Base-by-base conservation (phyloP, 2,797 vertebrate genomes). In the Orientallactaga sibirica region DNA sequence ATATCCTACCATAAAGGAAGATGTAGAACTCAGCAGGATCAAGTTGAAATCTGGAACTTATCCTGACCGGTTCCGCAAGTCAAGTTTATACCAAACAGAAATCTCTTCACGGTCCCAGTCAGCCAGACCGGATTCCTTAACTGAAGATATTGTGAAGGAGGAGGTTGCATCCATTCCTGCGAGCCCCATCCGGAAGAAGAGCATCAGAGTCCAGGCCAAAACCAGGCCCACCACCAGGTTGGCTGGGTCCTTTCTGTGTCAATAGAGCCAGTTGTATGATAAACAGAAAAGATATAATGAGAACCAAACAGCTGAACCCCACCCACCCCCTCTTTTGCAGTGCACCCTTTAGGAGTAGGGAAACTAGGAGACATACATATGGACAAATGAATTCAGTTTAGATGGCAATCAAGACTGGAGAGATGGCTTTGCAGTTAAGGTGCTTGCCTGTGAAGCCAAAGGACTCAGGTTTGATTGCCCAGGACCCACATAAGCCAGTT, bases 1-100 rank as follows among this genome's bases (percentile, higher is more conserved):
- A 2, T 97, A 97, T n/a, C 96, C 93, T 1, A 0, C 77, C 0
- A 0, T 74, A 15, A 95, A 4, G n/a, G 80, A 70, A 68, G 48
- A 89, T 24, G 2, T n/a, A 33, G 92, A 96, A 15, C 3, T 64
- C 41, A 25, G 6, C 48, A 88, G 77, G 58, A 5, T 25, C 76
- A 92, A 15, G 84, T 2, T n/a, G 22, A 97, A 64, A 58, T 15
- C 88, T 0, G 55, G 37, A 2, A 1, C 75, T 37, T 0, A 29
- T 61, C 9, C 20, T 0, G 87, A 95, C 19, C 88, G 75, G 43
- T 0, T 1, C 68, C 16, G 7, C 12, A 96, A 55, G 68, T 27
- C 43, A 61, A 93, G 1, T 52, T 58, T 64, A 20, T 1, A 25
- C 61, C 5, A 52, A 16, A 86, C 58, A 70, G 96, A 95, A 15